Conservation (phyloP, 2,797 vertebrate species). For the Hirundo rustica region DNA sequence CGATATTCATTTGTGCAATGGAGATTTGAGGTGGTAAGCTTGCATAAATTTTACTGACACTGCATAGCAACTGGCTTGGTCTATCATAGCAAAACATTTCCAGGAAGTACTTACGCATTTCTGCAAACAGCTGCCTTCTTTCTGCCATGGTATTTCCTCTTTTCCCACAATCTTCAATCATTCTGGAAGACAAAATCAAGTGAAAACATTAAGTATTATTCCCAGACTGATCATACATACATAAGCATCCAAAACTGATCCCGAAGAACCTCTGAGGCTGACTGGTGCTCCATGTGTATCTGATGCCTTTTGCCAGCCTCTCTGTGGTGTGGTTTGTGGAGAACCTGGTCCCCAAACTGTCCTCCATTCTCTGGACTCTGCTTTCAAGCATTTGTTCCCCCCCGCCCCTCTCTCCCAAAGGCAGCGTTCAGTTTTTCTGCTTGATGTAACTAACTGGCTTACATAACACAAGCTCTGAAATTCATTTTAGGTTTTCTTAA, state of each 20-base stretch:
- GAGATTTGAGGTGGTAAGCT: not conserved
- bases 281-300: not conserved
- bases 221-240: not conserved
- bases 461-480: conserved; percentile 61
- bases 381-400: conserved; percentile 45
- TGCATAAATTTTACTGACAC: conserved; percentile 4
- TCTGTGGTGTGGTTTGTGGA: not conserved
- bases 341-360: not conserved
- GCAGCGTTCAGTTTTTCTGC: conserved; percentile 58
- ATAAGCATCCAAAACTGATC: not conserved
- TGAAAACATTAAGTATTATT: conserved; percentile 31
- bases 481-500: conserved; percentile 57
- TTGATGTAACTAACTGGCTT: conserved; percentile 61
- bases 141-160: conserved; percentile 96
- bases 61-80: conserved; percentile 28
- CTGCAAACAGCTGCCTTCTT: conserved; percentile 98
- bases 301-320: not conserved
- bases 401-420: conserved; percentile 3
- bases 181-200: conserved; percentile 84
- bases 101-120: conserved; percentile 94
- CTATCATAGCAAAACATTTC: conserved; percentile 30
- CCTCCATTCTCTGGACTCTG: conserved; percentile 22
- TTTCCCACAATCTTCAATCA: conserved; percentile 92
- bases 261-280: not conserved
- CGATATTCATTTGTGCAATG: not conserved